These are phyloP conservation scores for Lynx canadensis DNA, from an alignment of 2,113 vertebrate species.

Conservation along the genomic window DNA sequence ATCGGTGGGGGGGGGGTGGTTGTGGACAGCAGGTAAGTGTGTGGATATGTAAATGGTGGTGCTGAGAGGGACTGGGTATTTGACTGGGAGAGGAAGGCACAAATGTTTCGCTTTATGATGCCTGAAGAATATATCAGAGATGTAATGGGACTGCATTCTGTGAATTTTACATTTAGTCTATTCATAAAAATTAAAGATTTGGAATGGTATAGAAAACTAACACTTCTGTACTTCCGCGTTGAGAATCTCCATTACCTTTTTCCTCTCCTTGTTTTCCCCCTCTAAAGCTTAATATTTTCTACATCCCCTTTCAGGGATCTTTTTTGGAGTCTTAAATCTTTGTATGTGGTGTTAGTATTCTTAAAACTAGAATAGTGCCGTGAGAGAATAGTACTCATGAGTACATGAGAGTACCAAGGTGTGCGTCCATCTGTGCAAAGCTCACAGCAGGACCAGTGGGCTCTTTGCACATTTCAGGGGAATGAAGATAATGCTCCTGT, in stretches of 20 bases:
- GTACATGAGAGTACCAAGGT: neutral
- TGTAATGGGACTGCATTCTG: neutral
- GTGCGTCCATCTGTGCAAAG: neutral
- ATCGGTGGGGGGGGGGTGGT: neutral
- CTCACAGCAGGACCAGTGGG: neutral
- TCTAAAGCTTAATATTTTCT: neutral
- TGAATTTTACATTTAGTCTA: neutral
- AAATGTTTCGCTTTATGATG: neutral
- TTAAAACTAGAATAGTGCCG: neutral
- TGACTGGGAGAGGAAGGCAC: neutral
- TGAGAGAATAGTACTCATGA: neutral
- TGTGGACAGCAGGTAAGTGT: neutral
- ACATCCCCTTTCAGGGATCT: neutral
- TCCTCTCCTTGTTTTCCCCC: fast-evolving
- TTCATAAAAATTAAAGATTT: neutral
- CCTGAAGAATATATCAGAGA: neutral
- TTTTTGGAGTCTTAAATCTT: neutral
- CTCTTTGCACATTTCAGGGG: neutral
- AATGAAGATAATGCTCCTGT: neutral
- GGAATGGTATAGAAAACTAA: neutral
- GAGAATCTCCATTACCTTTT: neutral
- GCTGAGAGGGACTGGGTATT: neutral
- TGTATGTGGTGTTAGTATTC: neutral
- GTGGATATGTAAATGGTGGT: no score
- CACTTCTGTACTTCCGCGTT: neutral